Base-by-base conservation (phyloP, 2,797 vertebrate genomes). In the Geotrypetes seraphini region DNA sequence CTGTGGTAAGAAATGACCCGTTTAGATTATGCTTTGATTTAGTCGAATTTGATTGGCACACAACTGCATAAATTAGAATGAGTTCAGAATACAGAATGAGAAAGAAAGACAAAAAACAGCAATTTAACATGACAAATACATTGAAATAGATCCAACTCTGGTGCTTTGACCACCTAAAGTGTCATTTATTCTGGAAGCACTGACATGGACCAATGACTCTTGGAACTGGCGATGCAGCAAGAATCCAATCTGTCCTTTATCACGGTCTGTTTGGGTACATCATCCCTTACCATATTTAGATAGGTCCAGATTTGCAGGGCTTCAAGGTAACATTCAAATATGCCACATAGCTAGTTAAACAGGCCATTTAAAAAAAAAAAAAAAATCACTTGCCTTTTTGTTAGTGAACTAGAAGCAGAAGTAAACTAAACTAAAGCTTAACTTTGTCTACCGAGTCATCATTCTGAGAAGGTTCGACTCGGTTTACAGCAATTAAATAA, bases 101-200 rank as follows among this genome's bases (percentile, higher is more conserved):
- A 16, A 48, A 20, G 31, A 57, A 16, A 18, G 19, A 49, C 38
- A 46, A n/a, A 46, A 42, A 5, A 3, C 12, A 45, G 42, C 16
- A 29, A 40, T 40, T 60, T 50, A 55, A 44, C 30, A 43, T 39
- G 36, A 19, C 31, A 33, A 38, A 41, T 38, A 39, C 47, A 47
- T 24, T 42, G 45, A 55, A 65, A 44, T 0, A 8, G 47, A 22
- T 21, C 31, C 29, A 33, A 63, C 36, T 45, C 20, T 30, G 16
- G 22, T 52, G 28, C 16, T 18, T 5, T 47, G 50, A 62, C 58
- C 50, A 65, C 65, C 63, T 39, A 23, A 53, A 58, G 50, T 43
- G 36, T 49, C 46, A 25, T 25, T 55, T 51, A 17, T 33, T 24
- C 21, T 19, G 43, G 39, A 12, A 53, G 36, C 36, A 25, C 1